Conservation (phyloP, 2,888 invertebrate species). For the Homarus gammarus region DNA sequence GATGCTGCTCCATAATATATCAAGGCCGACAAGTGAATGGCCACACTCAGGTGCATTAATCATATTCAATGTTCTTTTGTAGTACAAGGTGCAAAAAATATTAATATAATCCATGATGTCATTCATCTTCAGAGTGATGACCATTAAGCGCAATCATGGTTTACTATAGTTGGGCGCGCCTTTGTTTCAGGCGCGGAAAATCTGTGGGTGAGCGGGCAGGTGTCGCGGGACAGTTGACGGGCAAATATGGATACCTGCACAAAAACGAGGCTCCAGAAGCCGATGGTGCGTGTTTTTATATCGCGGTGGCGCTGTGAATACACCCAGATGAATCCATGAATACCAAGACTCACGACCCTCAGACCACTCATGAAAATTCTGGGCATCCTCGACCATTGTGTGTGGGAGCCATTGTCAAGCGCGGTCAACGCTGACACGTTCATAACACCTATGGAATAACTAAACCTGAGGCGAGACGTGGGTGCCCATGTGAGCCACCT, state of each 20-base stretch:
- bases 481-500: background rate
- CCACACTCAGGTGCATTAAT: too few relatives aligned
- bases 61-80: too few relatives aligned
- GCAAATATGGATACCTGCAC: conserved; percentile 33
- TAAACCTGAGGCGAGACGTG: conserved; percentile 1
- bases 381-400: conserved; percentile 27
- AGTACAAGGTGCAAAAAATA: too few relatives aligned
- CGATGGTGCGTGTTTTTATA: conserved; percentile 31
- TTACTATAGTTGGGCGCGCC: too few relatives aligned
- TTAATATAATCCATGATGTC: too few relatives aligned
- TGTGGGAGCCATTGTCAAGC: conserved; percentile 16
- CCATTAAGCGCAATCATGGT: too few relatives aligned
- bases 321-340: conserved; percentile 54
- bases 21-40: too few relatives aligned
- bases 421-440: conserved; percentile 3
- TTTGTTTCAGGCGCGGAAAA: too few relatives aligned
- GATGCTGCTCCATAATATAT: too few relatives aligned
- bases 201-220: too few relatives aligned
- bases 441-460: conserved; percentile 17
- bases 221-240: too few relatives aligned
- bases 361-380: conserved; percentile 58
- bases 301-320: conserved; percentile 38
- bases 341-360: conserved; percentile 57
- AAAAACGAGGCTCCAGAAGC: conserved; percentile 18
- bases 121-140: too few relatives aligned